These are phyloP conservation scores for Molothrus ater DNA, from an alignment of 2,797 vertebrate genomes.

Conservation along the genomic window DNA sequence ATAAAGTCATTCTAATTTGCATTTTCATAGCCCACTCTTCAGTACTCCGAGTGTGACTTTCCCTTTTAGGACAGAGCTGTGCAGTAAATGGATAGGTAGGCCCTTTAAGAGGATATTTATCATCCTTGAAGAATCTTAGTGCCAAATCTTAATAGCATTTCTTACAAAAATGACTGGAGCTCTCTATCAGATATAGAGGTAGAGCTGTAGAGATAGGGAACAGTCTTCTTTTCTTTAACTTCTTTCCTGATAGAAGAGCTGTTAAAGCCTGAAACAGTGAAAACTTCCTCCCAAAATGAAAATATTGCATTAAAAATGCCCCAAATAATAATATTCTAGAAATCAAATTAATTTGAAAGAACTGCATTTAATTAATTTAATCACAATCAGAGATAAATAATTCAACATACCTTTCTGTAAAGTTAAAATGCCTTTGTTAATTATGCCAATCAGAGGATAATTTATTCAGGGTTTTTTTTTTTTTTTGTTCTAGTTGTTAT, in stretches of 20 bases:
- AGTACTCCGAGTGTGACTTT: constrained; percentile 67
- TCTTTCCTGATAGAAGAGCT: constrained; percentile 26
- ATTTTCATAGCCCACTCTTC: constrained; percentile 72
- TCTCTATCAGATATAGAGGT: constrained; percentile 67
- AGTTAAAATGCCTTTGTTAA: neutral
- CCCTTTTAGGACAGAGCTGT: constrained; percentile 61
- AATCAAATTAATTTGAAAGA: neutral
- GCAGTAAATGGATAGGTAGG: constrained; percentile 45
- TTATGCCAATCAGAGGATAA: neutral
- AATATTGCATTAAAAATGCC: neutral
- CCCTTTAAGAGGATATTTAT: constrained; percentile 72
- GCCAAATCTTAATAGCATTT: constrained; percentile 75
- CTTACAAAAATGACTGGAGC: constrained; percentile 70
- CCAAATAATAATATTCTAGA: accelerated
- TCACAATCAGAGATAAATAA: neutral
- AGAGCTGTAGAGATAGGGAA: constrained; percentile 23
- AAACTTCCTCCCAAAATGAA: neutral
- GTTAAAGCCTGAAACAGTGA: constrained; percentile 15
- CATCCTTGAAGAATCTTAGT: constrained; percentile 72
- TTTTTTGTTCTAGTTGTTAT: neutral
- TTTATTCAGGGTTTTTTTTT: neutral
- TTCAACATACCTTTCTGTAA: neutral
- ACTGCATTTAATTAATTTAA: neutral
- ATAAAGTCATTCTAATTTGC: constrained; percentile 66
- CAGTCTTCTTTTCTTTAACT: constrained; percentile 10